Percentiles rank a stretch among this genome's conserved stretches.
phyloP scores from a whole-genome alignment of 1,140 invertebrate species.

The Bombus consobrinus region DNA sequence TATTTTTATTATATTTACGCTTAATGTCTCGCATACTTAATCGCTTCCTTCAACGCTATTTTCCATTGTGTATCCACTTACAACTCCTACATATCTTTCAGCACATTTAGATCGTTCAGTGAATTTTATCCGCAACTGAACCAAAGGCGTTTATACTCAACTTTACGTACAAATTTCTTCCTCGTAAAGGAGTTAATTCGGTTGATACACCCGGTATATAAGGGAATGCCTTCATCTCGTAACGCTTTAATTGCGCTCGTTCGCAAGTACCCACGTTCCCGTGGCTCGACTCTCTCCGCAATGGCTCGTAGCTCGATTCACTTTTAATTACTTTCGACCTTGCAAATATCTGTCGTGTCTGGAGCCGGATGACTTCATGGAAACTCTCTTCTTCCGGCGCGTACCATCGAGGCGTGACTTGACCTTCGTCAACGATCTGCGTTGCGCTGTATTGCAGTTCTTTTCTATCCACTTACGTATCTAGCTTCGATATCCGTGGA shows the following conservation, averaged over 20 bases:
- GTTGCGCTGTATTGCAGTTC: background rate
- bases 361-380: constrained; percentile 14
- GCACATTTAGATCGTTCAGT: too few species aligned
- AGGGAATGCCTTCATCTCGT: constrained; percentile 8
- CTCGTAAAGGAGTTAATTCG: background rate
- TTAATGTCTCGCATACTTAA: background rate
- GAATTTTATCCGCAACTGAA: too few species aligned
- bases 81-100: too few species aligned
- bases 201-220: background rate
- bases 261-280: background rate
- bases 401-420: constrained; percentile 23
- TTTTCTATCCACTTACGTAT: constrained; percentile 26
- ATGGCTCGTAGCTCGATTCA: constrained; percentile 13
- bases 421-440: constrained; percentile 4
- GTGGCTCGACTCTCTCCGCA: background rate
- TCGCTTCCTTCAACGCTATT: background rate
- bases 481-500: background rate
- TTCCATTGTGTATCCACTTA: background rate
- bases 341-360: constrained; percentile 30
- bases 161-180: background rate
- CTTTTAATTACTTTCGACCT: constrained; percentile 49
- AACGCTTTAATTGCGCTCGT: constrained; percentile 25
- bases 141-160: background rate
- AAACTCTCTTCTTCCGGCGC: constrained; percentile 40
- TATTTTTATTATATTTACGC: background rate